Evolutionary conservation across 30 jellyfish, hydroid and myxozoan genomes (phyloP), one percentile per base, ranked within the genome.

Genomic region (Sanderia malayensis): DNA sequence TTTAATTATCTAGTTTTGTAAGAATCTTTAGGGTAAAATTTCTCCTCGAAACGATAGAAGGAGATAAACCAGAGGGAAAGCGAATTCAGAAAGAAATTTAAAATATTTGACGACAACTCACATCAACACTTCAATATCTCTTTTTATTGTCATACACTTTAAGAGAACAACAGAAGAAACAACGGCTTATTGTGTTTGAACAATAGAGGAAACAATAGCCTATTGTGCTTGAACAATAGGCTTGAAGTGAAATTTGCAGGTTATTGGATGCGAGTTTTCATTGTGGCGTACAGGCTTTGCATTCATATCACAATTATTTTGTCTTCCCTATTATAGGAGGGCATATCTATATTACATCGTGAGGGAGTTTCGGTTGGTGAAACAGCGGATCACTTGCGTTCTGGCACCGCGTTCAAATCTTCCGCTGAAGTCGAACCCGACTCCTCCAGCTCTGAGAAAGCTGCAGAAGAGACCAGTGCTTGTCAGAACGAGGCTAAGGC

Each of bases 311-410:
- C n/a, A n/a, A 15, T 25, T 27, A 61, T 61, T 23, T 31, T 44
- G 2, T 21, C 24, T 70, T 44, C 7, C 2, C 9, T 19, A 21
- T 17, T 11, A 17, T 46, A 73, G 85, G 85, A 73, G 22, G 85
- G 85, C 31, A 55, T 45, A 15, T 24, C 60, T 32, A 30, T 73
- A 24, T 34, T 73, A 28, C 66, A 73, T 33, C 29, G 49, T 7
- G 85, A 58, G 22, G 85, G 85, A 0, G 23, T 58, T 2, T 52
- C 77, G 2, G 44, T 73, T 2, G 85, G 57, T 23, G 34, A 26
- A 22, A 73, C 69, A 58, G 85, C 22, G 22, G 85, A 73, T 29
- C 82, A 70, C 19, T 32, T 70, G 6, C 82, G 82, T 8, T 70
- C 82, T 25, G 82, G 82, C 7, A 45, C 17, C 45, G 27, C 71